Evolutionary conservation across 2,888 invertebrate species (phyloP), one percentile per base, ranked within the genome.

Genomic region (Hyppa rectilinea): DNA sequence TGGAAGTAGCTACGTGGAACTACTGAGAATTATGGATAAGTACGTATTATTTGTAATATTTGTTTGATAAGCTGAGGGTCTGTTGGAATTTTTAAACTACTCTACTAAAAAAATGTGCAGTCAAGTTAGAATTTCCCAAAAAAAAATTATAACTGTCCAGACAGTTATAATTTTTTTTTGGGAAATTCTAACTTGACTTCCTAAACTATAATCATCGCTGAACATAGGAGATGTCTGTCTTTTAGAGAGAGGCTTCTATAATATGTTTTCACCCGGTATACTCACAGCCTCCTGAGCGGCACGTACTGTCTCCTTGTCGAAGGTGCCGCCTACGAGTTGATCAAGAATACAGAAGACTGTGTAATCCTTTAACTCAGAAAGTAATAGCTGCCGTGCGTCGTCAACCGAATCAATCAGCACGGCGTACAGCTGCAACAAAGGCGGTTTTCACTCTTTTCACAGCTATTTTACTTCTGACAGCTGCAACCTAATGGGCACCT

Each of bases 331-430:
- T n/a, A n/a, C n/a, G n/a, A n/a, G 40, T 95, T 91, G 83, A 99
- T 98, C 96, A 98, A 99, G 95, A 81, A n/a, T n/a, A n/a, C n/a
- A n/a, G n/a, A n/a, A n/a, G n/a, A n/a, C n/a, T n/a, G n/a, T n/a
- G n/a, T n/a, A n/a, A n/a, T n/a, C n/a, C n/a, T n/a, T n/a, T n/a
- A n/a, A n/a, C n/a, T n/a, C n/a, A n/a, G n/a, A n/a, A n/a, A n/a
- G n/a, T n/a, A n/a, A n/a, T n/a, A n/a, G n/a, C 98, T 96, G 0
- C 99, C 99, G 73, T 96, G 96, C 93, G 98, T 98, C 62, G 96
- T 95, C 88, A n/a, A 99, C 98, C 59, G 97, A 97, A 89, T 99
- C 98, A 43, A 99, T 98, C 62, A 99, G 97, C 71, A 99, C 97
- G 94, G 99, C 98, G 94, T 97, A 98, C 34, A 99, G 91, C 98